Evolutionary conservation across 2,797 vertebrate species (phyloP).

Genomic region (Echeneis naucrates): DNA sequence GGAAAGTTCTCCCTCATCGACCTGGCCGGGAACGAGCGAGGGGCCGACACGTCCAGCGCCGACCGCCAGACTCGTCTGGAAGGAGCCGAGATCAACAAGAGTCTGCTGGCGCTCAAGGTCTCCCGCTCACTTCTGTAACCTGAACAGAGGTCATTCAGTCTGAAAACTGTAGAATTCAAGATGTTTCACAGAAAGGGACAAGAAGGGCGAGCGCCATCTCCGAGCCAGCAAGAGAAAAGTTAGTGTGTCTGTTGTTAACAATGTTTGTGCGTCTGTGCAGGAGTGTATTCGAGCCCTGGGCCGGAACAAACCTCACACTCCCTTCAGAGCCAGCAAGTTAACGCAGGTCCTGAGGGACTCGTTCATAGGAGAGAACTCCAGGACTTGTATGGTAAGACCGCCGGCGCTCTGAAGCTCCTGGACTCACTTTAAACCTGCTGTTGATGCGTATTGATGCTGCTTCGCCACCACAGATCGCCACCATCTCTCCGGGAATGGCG

Average conservation of each 20-base stretch:
- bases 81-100: slow-evolving; percentile 99
- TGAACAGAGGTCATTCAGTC: no score
- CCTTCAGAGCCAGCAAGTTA: slow-evolving; percentile 97
- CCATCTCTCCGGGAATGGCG: slow-evolving; percentile 98
- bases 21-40: slow-evolving; percentile 97
- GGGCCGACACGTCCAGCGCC: slow-evolving; percentile 96
- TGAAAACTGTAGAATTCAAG: no score
- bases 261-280: slow-evolving; percentile 71
- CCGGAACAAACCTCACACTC: slow-evolving; percentile 97
- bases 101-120: slow-evolving; percentile 98
- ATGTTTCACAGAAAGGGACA: no score
- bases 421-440: no score
- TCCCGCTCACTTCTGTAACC: no score
- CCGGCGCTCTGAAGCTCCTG: no score
- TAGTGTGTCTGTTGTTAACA: no score
- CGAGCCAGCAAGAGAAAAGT: no score
- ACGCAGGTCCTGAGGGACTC: slow-evolving; percentile 98
- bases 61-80: slow-evolving; percentile 96
- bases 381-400: slow-evolving; percentile 93
- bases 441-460: background rate
- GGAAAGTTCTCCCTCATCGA: slow-evolving; percentile 99
- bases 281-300: slow-evolving; percentile 98
- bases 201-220: no score
- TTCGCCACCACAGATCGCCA: slow-evolving; percentile 89
- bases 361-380: slow-evolving; percentile 98